Conservation (phyloP, 2,888 invertebrate species). For the Mimumesa dahlbomi region DNA sequence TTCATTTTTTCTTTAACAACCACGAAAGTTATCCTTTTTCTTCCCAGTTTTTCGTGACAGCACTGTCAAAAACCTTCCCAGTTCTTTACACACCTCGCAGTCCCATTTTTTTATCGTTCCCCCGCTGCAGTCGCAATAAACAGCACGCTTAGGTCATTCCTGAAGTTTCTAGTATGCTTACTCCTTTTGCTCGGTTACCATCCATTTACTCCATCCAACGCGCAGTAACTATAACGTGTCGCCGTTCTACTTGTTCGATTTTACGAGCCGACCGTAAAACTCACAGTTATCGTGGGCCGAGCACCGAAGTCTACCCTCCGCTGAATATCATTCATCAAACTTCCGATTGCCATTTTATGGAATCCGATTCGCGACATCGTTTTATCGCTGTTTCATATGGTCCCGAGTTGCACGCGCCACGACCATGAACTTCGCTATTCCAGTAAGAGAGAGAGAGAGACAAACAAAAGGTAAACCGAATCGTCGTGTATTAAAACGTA, state of each 20-base stretch:
- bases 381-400: background rate
- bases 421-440: background rate
- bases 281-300: conserved; percentile 9
- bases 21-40: background rate
- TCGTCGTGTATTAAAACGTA: no score
- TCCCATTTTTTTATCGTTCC: conserved; percentile 5
- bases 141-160: conserved; percentile 7
- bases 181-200: conserved; percentile 7
- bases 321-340: conserved; percentile 9
- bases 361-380: background rate
- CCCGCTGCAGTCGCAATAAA: conserved; percentile 6
- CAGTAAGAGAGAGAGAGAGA: no score
- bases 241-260: conserved; percentile 6
- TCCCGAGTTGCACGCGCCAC: background rate
- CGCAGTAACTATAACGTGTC: conserved; percentile 10
- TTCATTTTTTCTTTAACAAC: no score
- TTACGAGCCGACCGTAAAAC: conserved; percentile 20
- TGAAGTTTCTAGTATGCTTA: conserved; percentile 20
- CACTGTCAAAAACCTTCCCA: background rate
- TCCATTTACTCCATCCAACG: background rate
- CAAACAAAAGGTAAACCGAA: no score
- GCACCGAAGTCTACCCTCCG: background rate
- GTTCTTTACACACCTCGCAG: background rate
- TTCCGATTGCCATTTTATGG: conserved; percentile 6
- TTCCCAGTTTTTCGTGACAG: background rate